phyloP scores from a whole-genome alignment of 2,797 vertebrate genomes.

The Notoglanidium macrostoma region DNA sequence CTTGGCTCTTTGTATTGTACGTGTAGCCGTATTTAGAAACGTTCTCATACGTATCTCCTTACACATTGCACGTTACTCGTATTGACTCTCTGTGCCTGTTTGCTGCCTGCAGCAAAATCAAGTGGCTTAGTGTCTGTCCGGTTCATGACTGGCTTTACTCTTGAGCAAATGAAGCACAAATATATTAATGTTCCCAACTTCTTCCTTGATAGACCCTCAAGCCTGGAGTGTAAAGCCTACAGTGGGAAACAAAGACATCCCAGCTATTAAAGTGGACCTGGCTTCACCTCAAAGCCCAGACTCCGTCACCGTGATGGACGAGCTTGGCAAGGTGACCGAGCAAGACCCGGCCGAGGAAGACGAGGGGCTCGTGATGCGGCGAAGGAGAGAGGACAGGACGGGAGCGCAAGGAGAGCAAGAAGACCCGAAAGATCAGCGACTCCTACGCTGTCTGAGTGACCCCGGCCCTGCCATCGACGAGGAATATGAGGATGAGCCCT shows the following conservation, averaged over 20 bases:
- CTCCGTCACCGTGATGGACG: constrained; percentile 80
- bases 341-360: constrained; percentile 67
- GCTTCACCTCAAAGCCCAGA: constrained; percentile 91
- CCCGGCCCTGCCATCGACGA: constrained; percentile 88
- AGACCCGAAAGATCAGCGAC: constrained; percentile 79
- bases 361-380: constrained; percentile 81
- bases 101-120: not conserved
- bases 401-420: constrained; percentile 61
- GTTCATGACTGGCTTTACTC: not conserved
- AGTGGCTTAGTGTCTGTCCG: not conserved
- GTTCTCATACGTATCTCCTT: not conserved
- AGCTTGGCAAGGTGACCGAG: constrained; percentile 71
- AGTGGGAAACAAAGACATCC: constrained; percentile 67
- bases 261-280: constrained; percentile 90
- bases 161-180: not conserved
- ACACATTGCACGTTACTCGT: no score
- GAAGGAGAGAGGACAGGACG: constrained; percentile 65
- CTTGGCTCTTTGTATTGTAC: not conserved
- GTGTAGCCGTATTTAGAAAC: not conserved
- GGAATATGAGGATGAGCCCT: constrained; percentile 89
- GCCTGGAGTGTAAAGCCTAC: constrained; percentile 79
- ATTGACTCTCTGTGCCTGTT: not conserved
- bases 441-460: constrained; percentile 92
- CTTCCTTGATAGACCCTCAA: constrained; percentile 79
- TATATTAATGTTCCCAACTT: not conserved